Base-by-base conservation (phyloP, 2,888 invertebrate species). In the Phyto melanocephala region DNA sequence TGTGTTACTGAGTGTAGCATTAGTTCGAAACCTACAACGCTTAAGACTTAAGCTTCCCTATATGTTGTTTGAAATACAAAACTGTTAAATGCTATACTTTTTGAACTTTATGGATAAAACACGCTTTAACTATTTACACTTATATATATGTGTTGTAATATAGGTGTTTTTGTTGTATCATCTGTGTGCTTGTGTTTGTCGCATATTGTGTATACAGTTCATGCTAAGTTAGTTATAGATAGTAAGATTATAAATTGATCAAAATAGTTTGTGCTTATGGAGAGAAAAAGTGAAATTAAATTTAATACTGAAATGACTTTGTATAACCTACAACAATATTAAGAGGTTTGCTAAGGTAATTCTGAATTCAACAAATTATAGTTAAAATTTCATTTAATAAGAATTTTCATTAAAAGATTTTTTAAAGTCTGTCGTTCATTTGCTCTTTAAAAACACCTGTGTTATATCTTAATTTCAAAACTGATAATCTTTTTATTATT, bases 1-100 rank as follows among this genome's bases (percentile, higher is more conserved):
- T 40, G 47, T 62, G 45, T 40, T 63, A 58, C 6, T 6, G 37
- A 65, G 56, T 17, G 33, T 33, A 20, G 35, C 35, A 70, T 33
- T 75, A 63, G 70, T 47, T 63, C 20, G 50, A 78, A 81, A 60
- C 56, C 87, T 87, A 88, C 87, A 88, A 87, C 88, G 89, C 89
- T 88, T 90, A 90, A 88, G 87, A 88, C 88, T 89, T 90, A 90
- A 90, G 88, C 89, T 87, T 22, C 79, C 71, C 82, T 67, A 82
- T 79, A 82, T 68, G 79, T 78, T 81, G 76, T 77, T 81, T 37
- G 7, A 24, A 67, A 65, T 54, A 60, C 65, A 75, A 75, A 82
- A 71, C 75, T 71, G 79, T 82, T 82, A 75, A 82, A 82, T 76
- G 70, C 79, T 71, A 75, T 75, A 82, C 40, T 82, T 78, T 82